phyloP scores from a whole-genome alignment of 2,113 vertebrate species.

The Tragelaphus buxtoni region DNA sequence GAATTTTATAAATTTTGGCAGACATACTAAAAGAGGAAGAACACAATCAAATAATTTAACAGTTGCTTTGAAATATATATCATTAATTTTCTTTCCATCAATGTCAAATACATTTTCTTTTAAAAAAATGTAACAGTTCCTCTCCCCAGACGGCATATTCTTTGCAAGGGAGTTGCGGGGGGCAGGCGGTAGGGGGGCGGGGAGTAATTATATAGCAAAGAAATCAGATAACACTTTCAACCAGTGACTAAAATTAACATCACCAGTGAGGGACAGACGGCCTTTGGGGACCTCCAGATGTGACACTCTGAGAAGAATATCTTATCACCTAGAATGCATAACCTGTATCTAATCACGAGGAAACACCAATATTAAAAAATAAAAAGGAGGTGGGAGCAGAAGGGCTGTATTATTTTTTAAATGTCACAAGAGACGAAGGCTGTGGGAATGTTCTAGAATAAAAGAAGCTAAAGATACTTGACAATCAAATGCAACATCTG shows the following conservation, averaged over 20 bases:
- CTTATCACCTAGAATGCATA: background rate
- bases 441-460: background rate
- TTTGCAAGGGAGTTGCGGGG: background rate
- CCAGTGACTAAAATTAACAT: background rate
- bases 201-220: background rate
- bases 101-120: conserved; percentile 67
- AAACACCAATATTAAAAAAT: background rate
- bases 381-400: background rate
- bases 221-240: background rate
- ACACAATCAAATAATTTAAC: conserved; percentile 41
- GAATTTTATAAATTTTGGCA: conserved; percentile 56
- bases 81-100: conserved; percentile 68
- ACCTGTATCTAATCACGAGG: background rate
- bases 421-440: background rate
- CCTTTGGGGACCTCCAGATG: background rate
- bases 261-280: background rate
- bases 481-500: background rate
- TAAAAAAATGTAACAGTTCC: conserved; percentile 60
- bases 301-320: background rate
- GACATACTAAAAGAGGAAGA: conserved; percentile 54
- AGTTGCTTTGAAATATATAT: conserved; percentile 64
- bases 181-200: background rate
- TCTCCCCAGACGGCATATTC: conserved; percentile 52
- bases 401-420: background rate
- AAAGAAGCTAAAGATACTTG: background rate